Evolutionary conservation across 2,113 vertebrate genomes (phyloP), one percentile per base, ranked within the genome.

Genomic region (Shinisaurus crocodilurus): DNA sequence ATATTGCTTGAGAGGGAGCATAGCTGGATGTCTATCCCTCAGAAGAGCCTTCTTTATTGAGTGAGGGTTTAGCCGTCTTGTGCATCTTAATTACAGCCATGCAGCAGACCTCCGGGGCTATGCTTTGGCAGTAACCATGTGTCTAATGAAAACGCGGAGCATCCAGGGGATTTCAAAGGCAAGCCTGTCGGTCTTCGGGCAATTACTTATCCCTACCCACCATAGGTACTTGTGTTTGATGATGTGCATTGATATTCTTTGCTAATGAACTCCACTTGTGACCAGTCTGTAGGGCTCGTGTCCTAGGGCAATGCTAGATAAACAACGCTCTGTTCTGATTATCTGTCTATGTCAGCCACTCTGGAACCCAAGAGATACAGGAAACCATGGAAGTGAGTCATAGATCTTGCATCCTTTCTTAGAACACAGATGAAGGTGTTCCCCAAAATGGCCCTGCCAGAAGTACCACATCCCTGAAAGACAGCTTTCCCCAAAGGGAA

Each of bases 261-360:
- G 32, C 43, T 84, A 50, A 84, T 76, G 77, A 91, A 87, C 45
- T 45, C 74, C 1, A 3, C 0, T 50, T 72, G 63, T 63, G 7
- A 3, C 69, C 87, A 40, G 83, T 34, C 65, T 20, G 20, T 76
- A 48, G 9, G 34, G 37, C 72, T n/a, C 43, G 27, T 77, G 37
- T 54, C 69, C 70, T 74, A 23, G 50, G 85, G 85, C 48, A 75
- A 40, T 75, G 25, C n/a, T 50, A 86, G 85, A 75, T 86, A 86
- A 54, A 57, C 48, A 54, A 57, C 9, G 27, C 27, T 75, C 85
- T 54, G 48, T 74, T 34, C 67, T 74, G 20, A 86, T 75, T 57
- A 75, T 87, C n/a, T 87, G 54, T 77, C 74, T 63, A 12, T 76
- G 69, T 43, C 86, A 76, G 23, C 54, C 82, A 63, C 18, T 12